Evolutionary conservation across 2,888 invertebrate genomes (phyloP), one percentile per base, ranked within the genome.

Genomic region (Yponomeuta plumbellus): DNA sequence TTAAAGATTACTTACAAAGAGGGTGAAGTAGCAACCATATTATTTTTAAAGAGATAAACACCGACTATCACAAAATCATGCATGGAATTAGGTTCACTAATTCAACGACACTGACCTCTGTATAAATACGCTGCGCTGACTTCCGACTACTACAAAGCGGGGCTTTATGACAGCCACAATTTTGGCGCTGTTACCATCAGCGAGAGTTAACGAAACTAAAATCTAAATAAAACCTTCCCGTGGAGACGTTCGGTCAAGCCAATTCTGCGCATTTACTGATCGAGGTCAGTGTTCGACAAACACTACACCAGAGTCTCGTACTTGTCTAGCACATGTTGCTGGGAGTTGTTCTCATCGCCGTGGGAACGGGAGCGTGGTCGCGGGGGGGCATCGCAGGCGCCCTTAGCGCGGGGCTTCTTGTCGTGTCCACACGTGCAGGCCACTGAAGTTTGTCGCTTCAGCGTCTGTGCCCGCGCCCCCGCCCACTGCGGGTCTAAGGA

Each of bases 351-450:
- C 13, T 86, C 88, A 71, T 88, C 90, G 13, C 84, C 85, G 72
- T 88, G 89, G 11, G 86, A 86, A 59, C 86, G 86, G 5, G 86
- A 82, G n/a, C 88, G 85, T 21, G 84, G 79, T 1, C 89, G 80
- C 34, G 75, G 72, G n/a, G 71, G 66, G 4, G 79, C 68, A 8
- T 81, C 80, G 66, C 78, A 79, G 22, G 81, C 79, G 66, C 80
- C 81, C 61, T 84, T 83, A 10, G 84, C 81, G 20, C 88, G 83
- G 6, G 84, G 74, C 73, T 89, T 90, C 73, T 88, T 89, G 67
- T 91, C 91, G 72, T 90, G 90, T 0, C 88, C 89, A 69, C 91
- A 91, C 20, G 91, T 90, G 71, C 91, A 91, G 1, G 90, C 88
- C 1, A 88, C 89, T 0, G 90, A 88, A 3, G 91, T 69, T 70